Percentiles rank a stretch among this genome's conserved stretches.
phyloP scores from a whole-genome alignment of 1,140 invertebrate species.

The Ptiloglossa arizonensis region DNA sequence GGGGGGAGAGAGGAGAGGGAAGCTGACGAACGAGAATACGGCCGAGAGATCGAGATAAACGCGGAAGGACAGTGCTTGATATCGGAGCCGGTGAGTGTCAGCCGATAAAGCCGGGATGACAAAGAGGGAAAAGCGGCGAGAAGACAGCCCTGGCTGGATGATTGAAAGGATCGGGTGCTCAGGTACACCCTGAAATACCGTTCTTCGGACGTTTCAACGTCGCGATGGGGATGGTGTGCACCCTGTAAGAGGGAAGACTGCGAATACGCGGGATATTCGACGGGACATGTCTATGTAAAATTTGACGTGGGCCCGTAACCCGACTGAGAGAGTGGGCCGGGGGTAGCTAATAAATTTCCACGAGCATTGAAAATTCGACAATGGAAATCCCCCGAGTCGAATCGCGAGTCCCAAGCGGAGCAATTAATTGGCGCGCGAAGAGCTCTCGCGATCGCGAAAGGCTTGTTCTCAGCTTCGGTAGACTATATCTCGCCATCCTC shows the following conservation, averaged over 20 bases:
- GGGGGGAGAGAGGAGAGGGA: too few relatives aligned
- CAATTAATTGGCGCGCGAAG: slow-evolving; percentile 34
- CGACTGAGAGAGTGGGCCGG: not conserved
- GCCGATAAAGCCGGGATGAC: slow-evolving; percentile 59
- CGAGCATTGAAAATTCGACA: slow-evolving; percentile 36
- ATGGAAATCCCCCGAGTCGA: slow-evolving; percentile 5
- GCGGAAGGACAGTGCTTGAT: slow-evolving; percentile 44
- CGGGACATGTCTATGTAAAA: too few relatives aligned
- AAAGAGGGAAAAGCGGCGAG: slow-evolving; percentile 48
- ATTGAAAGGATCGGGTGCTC: slow-evolving; percentile 24
- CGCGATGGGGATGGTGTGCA: too few relatives aligned
- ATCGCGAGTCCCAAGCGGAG: slow-evolving; percentile 22
- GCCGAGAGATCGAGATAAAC: slow-evolving; percentile 51
- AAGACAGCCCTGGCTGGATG: slow-evolving; percentile 13
- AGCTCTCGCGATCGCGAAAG: slow-evolving; percentile 3
- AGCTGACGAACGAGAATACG: slow-evolving; percentile 52
- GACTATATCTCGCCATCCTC: too few relatives aligned
- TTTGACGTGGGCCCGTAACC: slow-evolving; percentile 3
- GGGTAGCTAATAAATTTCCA: slow-evolving; percentile 10
- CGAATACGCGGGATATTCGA: not conserved
- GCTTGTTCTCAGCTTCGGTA: not conserved
- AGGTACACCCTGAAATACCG: too few relatives aligned
- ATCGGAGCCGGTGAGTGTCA: slow-evolving; percentile 56
- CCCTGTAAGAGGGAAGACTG: too few relatives aligned
- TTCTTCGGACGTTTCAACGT: too few relatives aligned